A percentile compares a stretch with the other conserved stretches of the same genome.
These are phyloP conservation scores for Cheilosia impressa DNA, from an alignment of 2,888 invertebrate species.

Conservation along the genomic window DNA sequence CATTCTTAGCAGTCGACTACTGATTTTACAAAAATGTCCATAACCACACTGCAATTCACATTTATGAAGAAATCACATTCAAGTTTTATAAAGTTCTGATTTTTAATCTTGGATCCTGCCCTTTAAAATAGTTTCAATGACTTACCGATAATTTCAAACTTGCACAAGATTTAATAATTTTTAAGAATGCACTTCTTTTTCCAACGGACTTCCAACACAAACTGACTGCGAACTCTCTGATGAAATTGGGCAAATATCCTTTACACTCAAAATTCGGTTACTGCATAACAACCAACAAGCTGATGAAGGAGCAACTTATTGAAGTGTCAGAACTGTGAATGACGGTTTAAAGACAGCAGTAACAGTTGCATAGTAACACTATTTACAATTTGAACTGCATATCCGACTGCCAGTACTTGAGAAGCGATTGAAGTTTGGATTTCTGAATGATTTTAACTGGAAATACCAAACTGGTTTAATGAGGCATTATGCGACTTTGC, in stretches of 20 bases:
- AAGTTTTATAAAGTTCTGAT: too few species aligned
- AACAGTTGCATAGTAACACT: conserved; percentile 36
- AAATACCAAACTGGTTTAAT: background rate
- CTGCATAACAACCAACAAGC: conserved; percentile 20
- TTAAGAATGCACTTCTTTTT: conserved; percentile 12
- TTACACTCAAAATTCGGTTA: conserved; percentile 3
- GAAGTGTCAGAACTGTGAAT: conserved; percentile 66
- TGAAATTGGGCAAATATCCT: background rate
- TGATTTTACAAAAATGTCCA: too few species aligned
- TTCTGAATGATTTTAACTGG: background rate
- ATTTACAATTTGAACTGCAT: conserved; percentile 38
- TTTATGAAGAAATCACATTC: too few species aligned
- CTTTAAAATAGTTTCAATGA: too few species aligned
- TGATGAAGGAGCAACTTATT: conserved; percentile 48
- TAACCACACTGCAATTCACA: too few species aligned
- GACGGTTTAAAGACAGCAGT: conserved; percentile 37
- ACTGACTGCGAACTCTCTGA: conserved; percentile 28
- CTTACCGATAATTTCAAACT: background rate
- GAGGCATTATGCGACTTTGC: background rate
- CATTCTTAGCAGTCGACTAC: too few species aligned
- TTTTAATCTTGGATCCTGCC: too few species aligned
- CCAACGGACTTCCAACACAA: conserved; percentile 12
- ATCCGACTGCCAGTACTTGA: conserved; percentile 18
- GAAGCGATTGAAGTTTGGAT: background rate
- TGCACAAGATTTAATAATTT: background rate